A percentile compares a stretch with the other conserved stretches of the same genome.
Conservation (phyloP, 2,113 vertebrate species). For the Daboia siamensis region DNA sequence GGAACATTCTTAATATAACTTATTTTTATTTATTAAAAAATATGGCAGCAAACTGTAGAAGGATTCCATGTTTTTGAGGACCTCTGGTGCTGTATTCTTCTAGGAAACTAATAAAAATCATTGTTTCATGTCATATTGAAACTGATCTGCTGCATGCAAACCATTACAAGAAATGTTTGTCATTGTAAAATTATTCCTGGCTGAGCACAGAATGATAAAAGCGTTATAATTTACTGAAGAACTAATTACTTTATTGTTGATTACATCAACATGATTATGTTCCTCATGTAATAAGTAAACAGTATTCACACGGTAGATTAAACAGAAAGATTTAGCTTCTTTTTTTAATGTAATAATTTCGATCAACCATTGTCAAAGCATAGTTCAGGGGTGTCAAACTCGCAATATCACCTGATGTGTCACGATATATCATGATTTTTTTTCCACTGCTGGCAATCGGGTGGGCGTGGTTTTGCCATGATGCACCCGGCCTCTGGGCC, state of each 20-base stretch:
- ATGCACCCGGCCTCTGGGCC: no score
- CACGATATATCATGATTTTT: no score
- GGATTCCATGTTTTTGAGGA: neutral
- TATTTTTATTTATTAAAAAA: neutral
- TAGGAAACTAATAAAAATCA: neutral
- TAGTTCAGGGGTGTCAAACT: conserved; percentile 11
- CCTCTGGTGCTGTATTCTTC: neutral
- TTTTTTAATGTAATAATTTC: conserved; percentile 41
- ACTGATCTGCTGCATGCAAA: neutral
- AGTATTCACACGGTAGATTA: neutral
- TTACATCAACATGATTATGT: conserved; percentile 29
- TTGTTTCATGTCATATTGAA: neutral
- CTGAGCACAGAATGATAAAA: neutral
- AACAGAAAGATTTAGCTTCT: neutral
- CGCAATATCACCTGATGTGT: no score
- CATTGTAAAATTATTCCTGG: neutral
- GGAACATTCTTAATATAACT: neutral
- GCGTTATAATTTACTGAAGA: neutral
- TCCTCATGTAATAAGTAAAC: conserved; percentile 22
- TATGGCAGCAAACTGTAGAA: neutral
- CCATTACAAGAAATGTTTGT: neutral
- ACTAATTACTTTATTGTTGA: neutral
- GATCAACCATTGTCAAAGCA: conserved; percentile 51
- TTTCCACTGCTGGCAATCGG: no score
- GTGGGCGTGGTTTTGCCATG: no score